Evolutionary conservation across 2,797 vertebrate genomes (phyloP).

Genomic region (Neostethus bicornis): DNA sequence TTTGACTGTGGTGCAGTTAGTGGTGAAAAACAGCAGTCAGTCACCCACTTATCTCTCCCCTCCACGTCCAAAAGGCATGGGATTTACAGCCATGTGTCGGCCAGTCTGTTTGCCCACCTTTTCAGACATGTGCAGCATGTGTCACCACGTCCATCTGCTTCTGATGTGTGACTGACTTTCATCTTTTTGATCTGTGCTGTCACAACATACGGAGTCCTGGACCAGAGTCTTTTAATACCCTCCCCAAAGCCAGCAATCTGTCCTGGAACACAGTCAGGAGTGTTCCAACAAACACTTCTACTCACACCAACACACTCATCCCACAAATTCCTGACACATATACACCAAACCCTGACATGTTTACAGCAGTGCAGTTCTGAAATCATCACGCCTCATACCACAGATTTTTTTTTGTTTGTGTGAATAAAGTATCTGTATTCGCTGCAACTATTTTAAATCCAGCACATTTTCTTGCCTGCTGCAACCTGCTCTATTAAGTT

Average conservation of each 20-base stretch:
- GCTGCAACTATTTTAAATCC: slow-evolving; percentile 3
- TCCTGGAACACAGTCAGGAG: slow-evolving; percentile 33
- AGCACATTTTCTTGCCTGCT: background rate
- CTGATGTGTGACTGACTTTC: slow-evolving; percentile 43
- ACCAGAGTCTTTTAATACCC: slow-evolving; percentile 15
- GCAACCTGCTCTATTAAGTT: background rate
- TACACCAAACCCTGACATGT: slow-evolving; percentile 7
- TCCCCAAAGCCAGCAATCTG: slow-evolving; percentile 48
- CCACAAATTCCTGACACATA: slow-evolving; percentile 5
- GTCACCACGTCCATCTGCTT: slow-evolving; percentile 64
- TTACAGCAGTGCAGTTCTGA: slow-evolving; percentile 8
- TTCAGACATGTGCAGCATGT: slow-evolving; percentile 11
- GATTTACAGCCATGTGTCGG: slow-evolving; percentile 46
- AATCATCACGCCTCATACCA: background rate
- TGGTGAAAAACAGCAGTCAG: background rate
- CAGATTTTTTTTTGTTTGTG: background rate
- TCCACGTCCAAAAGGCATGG: slow-evolving; percentile 23
- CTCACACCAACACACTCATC: background rate
- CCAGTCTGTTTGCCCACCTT: slow-evolving; percentile 4
- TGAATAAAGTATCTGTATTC: background rate
- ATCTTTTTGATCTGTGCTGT: slow-evolving; percentile 60
- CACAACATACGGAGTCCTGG: slow-evolving; percentile 61
- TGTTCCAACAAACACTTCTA: slow-evolving; percentile 20
- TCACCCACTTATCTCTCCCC: slow-evolving; percentile 12
- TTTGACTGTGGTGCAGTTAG: background rate